Conservation (phyloP, 35 echinoderm and acorn worm species). For the Hemicentrotus pulcherrimus region DNA sequence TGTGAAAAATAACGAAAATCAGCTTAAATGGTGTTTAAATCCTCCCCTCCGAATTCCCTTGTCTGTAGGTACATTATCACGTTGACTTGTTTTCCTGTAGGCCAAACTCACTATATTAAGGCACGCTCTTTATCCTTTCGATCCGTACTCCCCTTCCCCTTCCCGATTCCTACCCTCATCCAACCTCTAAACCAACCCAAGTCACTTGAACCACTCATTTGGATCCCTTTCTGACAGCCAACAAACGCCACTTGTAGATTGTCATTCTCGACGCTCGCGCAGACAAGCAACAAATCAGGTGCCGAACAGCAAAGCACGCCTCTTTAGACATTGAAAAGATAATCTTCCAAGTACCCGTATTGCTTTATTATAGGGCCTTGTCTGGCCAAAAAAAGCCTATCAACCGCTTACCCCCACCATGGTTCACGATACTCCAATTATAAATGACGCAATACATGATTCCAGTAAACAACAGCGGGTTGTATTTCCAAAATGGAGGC, state of each 20-base stretch:
- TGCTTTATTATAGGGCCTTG: background rate
- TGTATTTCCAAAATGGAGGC: background rate
- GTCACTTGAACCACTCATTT: background rate
- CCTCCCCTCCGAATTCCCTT: too few relatives aligned
- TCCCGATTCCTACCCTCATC: background rate
- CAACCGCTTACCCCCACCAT: background rate
- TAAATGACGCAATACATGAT: conserved; percentile 6
- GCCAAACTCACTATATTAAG: background rate
- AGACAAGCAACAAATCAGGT: conserved; percentile 2
- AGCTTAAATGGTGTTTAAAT: too few relatives aligned
- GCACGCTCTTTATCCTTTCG: background rate
- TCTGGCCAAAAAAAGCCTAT: background rate
- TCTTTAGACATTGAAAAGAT: background rate
- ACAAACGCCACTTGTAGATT: background rate
- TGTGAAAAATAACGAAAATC: too few relatives aligned
- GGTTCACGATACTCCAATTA: conserved; percentile 15
- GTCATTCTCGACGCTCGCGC: background rate
- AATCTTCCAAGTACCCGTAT: background rate
- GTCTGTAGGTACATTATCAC: too few relatives aligned
- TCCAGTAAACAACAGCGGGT: background rate
- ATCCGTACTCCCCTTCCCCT: background rate
- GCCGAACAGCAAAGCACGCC: background rate
- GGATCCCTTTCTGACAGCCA: background rate
- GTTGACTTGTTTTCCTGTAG: background rate
- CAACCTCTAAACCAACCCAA: background rate